Base-by-base conservation (phyloP, 2,113 vertebrate genomes). In the Etia nguti region DNA sequence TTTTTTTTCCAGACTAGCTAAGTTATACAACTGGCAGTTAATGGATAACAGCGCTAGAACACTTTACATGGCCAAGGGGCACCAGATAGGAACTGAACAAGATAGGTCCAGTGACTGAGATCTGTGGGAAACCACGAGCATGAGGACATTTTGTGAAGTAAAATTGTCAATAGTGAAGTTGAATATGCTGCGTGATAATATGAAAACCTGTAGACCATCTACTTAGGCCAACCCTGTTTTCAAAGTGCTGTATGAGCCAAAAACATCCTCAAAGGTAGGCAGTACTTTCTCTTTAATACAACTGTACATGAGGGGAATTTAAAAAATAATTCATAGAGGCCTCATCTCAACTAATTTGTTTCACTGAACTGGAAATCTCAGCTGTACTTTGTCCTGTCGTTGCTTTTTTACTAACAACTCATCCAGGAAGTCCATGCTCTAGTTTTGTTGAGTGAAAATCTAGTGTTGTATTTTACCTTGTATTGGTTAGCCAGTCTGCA, bases 321-420 rank as follows among this genome's bases (percentile, higher is more conserved):
- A 4, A 22, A 68, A 68, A 41, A 68, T 6, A 68, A 41, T 24
- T 41, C 3, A 41, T 3, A 0, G 2, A 41, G n/a, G 36, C 34
- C 36, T 68, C 36, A 68, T 68, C 62, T 68, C 62, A 41, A 38
- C 60, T n/a, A 65, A 65, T 65, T 65, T 38, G 60, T 18, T n/a
- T 65, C 60, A 65, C 34, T 38, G 60, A 65, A 38, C 20, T 65
- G 34, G 34, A 38, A 65, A 38, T 1, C 60, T 65, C 60, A 65
- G 34, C 10, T 65, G 60, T 20, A 38, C n/a, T 65, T 3, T 65
- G 6, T 65, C 60, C 60, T 38, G 60, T n/a, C 18, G n/a, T 65
- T 38, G 60, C 18, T 36, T 65, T 65, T 62, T 59, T 59, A 65
- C 18, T 8, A 65, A 38, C 10, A 65, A 38, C 60, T 65, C 60